Evolutionary conservation across 2,113 vertebrate species (phyloP).

Genomic region (Leptodactylus fuscus): DNA sequence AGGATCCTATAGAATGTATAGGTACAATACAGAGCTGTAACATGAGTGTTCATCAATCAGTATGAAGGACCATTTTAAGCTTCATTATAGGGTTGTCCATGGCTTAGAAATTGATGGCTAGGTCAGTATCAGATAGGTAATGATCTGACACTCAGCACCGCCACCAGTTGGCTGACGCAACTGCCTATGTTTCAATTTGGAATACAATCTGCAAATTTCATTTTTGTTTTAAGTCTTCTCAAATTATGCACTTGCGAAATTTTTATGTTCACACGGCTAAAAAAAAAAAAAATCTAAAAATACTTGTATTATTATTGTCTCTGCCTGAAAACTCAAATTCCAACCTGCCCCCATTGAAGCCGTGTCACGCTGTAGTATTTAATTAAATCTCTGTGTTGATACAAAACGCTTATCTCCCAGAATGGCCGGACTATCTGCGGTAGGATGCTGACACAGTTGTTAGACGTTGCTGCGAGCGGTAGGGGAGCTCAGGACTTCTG

Average conservation of each 20-base stretch:
- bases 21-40: no score
- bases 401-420: constrained; percentile 48
- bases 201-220: not conserved
- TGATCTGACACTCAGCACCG: no score
- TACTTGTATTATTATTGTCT: not conserved
- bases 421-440: constrained; percentile 62
- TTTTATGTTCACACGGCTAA: not conserved
- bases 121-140: no score
- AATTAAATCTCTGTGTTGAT: constrained; percentile 38
- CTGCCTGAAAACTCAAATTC: not conserved
- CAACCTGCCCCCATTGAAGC: not conserved
- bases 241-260: not conserved
- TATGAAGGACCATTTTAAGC: no score
- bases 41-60: no score
- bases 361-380: constrained; percentile 4
- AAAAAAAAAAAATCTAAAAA: constrained; percentile 4
- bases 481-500: constrained; percentile 77
- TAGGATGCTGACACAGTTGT: constrained; percentile 74
- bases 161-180: no score
- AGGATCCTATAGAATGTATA: no score
- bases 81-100: no score
- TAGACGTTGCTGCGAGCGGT: constrained; percentile 76
- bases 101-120: no score
- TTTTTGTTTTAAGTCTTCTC: not conserved
- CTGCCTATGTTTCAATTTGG: not conserved